phyloP scores from a whole-genome alignment of 2,888 invertebrate genomes.

The Drosophila nigricruria region DNA sequence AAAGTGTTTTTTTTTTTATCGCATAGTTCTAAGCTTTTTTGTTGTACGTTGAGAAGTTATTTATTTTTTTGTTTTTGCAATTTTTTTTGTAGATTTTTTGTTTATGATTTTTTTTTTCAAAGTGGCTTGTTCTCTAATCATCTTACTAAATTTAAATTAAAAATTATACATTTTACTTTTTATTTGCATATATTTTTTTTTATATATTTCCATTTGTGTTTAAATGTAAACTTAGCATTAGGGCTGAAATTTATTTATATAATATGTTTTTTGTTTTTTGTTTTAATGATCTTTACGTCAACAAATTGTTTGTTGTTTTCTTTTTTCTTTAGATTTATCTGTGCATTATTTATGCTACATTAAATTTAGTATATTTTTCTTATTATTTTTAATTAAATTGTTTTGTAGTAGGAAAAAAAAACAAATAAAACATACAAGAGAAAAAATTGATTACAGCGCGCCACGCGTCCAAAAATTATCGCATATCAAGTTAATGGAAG shows the following conservation, averaged over 20 bases:
- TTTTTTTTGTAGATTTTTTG: constrained; percentile 35
- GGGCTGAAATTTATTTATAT: constrained; percentile 57
- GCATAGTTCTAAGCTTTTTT: constrained; percentile 63
- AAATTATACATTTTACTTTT: constrained; percentile 61
- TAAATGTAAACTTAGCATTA: constrained; percentile 66
- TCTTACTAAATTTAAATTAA: constrained; percentile 66
- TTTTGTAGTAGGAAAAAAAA: constrained; percentile 43
- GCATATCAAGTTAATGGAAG: constrained; percentile 57
- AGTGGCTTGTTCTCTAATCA: constrained; percentile 56
- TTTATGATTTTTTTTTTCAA: constrained; percentile 32
- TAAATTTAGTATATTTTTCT: constrained; percentile 10
- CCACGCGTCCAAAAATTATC: constrained; percentile 65
- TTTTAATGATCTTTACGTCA: constrained; percentile 42
- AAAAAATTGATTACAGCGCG: constrained; percentile 62
- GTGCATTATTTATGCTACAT: constrained; percentile 54
- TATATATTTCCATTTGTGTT: constrained; percentile 49
- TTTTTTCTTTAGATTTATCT: constrained; percentile 30
- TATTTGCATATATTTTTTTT: constrained; percentile 23
- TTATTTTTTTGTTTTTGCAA: constrained; percentile 45
- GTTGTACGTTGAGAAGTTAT: constrained; percentile 63
- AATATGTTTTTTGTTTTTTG: constrained; percentile 38
- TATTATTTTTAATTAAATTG: constrained; percentile 38
- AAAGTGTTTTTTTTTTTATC: constrained; percentile 51
- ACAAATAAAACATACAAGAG: constrained; percentile 66
- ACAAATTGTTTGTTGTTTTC: constrained; percentile 42